Conservation (phyloP, 2,888 invertebrate genomes). For the Steinernema carpocapsae region DNA sequence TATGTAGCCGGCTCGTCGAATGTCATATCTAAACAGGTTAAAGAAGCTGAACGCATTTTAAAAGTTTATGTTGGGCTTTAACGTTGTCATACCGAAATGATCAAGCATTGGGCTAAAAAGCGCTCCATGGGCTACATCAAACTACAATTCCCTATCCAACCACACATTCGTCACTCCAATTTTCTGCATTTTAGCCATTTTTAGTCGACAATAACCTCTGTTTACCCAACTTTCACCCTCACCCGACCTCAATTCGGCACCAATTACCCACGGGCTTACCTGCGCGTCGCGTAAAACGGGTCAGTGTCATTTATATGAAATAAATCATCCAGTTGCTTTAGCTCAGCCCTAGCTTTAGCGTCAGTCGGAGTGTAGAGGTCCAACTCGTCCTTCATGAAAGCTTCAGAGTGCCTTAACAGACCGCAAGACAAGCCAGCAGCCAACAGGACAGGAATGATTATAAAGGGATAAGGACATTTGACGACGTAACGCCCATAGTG, state of each 20-base stretch:
- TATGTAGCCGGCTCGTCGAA: slow-evolving; percentile 65
- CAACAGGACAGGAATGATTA: slow-evolving; percentile 60
- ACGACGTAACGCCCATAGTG: slow-evolving; percentile 59
- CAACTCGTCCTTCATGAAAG: slow-evolving; percentile 67
- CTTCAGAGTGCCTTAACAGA: slow-evolving; percentile 56
- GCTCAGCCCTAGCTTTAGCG: slow-evolving; percentile 62
- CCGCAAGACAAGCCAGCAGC: slow-evolving; percentile 59
- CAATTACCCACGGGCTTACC: slow-evolving; percentile 46
- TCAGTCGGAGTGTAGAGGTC: slow-evolving; percentile 68
- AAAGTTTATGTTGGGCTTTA: no score
- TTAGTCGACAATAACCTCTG: no score
- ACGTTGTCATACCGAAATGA: no score
- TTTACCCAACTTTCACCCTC: no score
- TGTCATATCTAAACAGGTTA: slow-evolving; percentile 64
- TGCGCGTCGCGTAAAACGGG: slow-evolving; percentile 66
- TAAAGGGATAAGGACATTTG: slow-evolving; percentile 59
- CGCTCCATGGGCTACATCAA: no score
- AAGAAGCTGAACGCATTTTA: no score
- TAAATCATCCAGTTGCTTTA: slow-evolving; percentile 57
- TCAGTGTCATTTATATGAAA: slow-evolving; percentile 68
- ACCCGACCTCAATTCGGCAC: no score
- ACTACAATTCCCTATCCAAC: no score
- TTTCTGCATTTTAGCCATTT: no score
- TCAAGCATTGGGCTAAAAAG: no score
- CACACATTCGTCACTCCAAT: no score